Evolutionary conservation across 2,888 invertebrate genomes (phyloP).

Genomic region (Nomada goodeniana): DNA sequence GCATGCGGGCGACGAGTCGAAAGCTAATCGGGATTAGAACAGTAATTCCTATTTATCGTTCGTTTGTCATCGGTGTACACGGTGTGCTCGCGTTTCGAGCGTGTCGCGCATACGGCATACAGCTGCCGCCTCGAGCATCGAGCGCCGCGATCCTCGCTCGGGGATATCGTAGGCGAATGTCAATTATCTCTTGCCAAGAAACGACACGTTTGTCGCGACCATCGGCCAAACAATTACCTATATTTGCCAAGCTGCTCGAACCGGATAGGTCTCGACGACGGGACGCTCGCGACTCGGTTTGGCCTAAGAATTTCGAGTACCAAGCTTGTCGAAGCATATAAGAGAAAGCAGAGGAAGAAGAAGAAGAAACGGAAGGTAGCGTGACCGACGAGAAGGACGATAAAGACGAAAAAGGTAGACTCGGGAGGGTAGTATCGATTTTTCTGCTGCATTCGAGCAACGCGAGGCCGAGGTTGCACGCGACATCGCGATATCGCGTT

Average conservation of each 20-base stretch:
- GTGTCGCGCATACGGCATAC: not conserved
- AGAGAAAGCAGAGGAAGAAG: no score
- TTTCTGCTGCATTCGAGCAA: conserved; percentile 56
- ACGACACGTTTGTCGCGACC: no score
- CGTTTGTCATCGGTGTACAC: conserved; percentile 16
- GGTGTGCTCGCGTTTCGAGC: conserved; percentile 12
- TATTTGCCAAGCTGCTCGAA: no score
- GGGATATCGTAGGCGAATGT: conserved; percentile 9
- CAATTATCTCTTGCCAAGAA: conserved; percentile 13
- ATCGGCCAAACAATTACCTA: no score
- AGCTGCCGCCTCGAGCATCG: not conserved
- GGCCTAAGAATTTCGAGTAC: no score
- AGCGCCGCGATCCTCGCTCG: not conserved
- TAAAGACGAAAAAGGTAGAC: not conserved
- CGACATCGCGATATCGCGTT: conserved; percentile 63
- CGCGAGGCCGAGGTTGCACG: conserved; percentile 60
- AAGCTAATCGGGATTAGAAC: conserved; percentile 4
- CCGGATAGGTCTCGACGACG: no score
- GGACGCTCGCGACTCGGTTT: no score
- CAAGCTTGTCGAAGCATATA: no score
- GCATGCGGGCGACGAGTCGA: conserved; percentile 22
- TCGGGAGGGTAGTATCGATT: conserved; percentile 59
- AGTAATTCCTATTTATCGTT: not conserved
- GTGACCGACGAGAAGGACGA: not conserved
- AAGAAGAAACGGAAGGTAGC: not conserved